Base-by-base conservation (phyloP, 2,797 vertebrate genomes). In the Amazonetta brasiliensis region DNA sequence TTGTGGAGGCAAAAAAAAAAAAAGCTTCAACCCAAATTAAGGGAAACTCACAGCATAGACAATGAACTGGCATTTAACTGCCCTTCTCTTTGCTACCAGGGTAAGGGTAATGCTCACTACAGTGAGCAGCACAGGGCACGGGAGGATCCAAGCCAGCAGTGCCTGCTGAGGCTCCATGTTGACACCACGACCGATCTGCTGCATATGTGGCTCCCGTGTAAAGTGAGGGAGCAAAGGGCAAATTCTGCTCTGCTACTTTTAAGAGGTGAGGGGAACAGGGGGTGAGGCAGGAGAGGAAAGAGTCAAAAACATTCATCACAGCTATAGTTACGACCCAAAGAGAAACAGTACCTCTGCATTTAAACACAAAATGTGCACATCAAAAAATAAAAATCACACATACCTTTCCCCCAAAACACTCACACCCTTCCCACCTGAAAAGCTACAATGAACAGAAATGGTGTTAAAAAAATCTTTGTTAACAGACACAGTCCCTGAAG, bases 401-500 rank as follows among this genome's bases (percentile, higher is more conserved):
- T 56, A 82, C 75, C 75, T 66, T 80, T 86, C 56, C 80, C 46
- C 11, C 23, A 48, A 77, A 84, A 55, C 46, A 90, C 39, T 82
- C 81, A 80, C 33, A 77, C 39, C 35, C 56, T 87, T 79, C 52
- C 84, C 88, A 85, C 16, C 14, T 33, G 52, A 72, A 95, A 84
- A 91, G 71, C 91, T 46, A 94, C 81, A 96, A 71, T 9, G 50
- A 97, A 97, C 95, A 94, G 93, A 95, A 97, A 95, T 0, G 0
- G 93, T 50, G 90, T 85, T 69, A 58, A 91, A 91, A 48, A 78
- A 64, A 95, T 93, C 84, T 89, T 94, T 85, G 90, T 80, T 91
- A 96, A 97, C 64, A 96, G 94, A 94, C 73, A 79, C 60, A 95
- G 96, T 97, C 97, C 97, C 98, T 98, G 97, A 97, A 97, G 96